phyloP scores from a whole-genome alignment of 2,888 invertebrate genomes.

The Mesochorus sp. region DNA sequence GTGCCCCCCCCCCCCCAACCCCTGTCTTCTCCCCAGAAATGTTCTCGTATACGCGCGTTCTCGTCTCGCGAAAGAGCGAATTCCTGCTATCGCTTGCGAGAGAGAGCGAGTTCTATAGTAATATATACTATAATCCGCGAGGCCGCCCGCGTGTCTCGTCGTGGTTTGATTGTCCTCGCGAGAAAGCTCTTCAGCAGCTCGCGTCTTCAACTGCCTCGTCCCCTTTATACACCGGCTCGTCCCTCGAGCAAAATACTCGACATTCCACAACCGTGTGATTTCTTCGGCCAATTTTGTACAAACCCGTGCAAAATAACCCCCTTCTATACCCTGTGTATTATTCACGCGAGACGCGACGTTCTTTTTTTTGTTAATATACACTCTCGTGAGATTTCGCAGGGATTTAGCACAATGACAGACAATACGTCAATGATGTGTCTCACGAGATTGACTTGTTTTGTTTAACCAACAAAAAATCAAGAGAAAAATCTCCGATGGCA shows the following conservation, averaged over 20 bases:
- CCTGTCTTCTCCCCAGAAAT: too few relatives aligned
- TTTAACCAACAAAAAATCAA: not conserved
- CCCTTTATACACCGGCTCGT: not conserved
- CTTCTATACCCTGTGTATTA: not conserved
- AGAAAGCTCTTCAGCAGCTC: conserved; percentile 27
- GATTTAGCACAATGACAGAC: not conserved
- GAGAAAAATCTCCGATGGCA: not conserved
- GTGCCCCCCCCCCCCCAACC: not conserved
- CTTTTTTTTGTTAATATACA: not conserved
- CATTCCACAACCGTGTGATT: conserved; percentile 55
- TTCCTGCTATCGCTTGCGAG: conserved; percentile 50
- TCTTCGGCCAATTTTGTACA: conserved; percentile 51
- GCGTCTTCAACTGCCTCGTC: conserved; percentile 15
- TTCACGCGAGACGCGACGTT: not conserved
- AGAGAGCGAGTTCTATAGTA: conserved; percentile 23
- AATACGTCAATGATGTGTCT: conserved; percentile 1
- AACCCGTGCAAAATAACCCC: conserved; percentile 22
- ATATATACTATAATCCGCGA: conserved; percentile 15
- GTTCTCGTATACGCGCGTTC: conserved; percentile 45
- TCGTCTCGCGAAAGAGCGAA: conserved; percentile 43
- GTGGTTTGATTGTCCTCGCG: conserved; percentile 50
- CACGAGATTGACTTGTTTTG: not conserved
- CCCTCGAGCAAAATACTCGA: conserved; percentile 43
- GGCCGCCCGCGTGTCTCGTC: conserved; percentile 38
- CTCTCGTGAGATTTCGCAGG: not conserved